These are phyloP conservation scores for Chrysaora quinquecirrha DNA, from an alignment of 30 jellyfish, hydroid and myxozoan genomes.

Conservation along the genomic window DNA sequence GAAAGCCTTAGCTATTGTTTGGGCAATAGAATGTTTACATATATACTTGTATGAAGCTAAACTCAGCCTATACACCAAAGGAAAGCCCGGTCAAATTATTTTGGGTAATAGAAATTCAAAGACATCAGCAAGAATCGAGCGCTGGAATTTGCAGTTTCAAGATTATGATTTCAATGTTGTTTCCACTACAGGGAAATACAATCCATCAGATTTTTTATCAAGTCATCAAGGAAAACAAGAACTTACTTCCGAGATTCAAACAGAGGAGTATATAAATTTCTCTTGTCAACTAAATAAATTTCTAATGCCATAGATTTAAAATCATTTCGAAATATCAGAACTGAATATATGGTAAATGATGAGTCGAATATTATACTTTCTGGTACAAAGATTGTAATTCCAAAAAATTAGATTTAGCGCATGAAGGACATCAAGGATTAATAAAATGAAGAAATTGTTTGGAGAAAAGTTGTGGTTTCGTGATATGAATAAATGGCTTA, in stretches of 20 bases:
- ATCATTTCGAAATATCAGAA: not conserved
- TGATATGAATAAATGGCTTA: not conserved
- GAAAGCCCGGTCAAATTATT: not conserved
- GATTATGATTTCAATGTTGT: not conserved
- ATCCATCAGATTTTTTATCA: not conserved
- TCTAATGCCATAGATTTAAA: not conserved
- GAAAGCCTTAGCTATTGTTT: too few species aligned
- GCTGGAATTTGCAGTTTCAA: not conserved
- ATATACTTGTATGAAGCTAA: too few species aligned
- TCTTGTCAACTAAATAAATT: too few species aligned
- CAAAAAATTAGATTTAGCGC: not conserved
- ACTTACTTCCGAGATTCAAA: not conserved
- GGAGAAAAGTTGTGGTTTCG: not conserved
- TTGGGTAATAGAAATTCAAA: not conserved
- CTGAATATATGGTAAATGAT: not conserved
- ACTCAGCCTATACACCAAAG: not conserved
- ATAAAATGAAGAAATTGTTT: too few species aligned
- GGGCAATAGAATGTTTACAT: too few species aligned
- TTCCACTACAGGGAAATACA: not conserved
- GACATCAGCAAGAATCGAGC: not conserved
- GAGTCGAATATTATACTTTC: not conserved
- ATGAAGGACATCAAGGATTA: not conserved
- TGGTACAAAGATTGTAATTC: not conserved
- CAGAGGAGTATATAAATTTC: not conserved
- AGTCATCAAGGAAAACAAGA: not conserved